Evolutionary conservation across 53 echinoderm and acorn worm species (phyloP), one percentile per base, ranked within the genome.

Genomic region (Zoroaster sp.): DNA sequence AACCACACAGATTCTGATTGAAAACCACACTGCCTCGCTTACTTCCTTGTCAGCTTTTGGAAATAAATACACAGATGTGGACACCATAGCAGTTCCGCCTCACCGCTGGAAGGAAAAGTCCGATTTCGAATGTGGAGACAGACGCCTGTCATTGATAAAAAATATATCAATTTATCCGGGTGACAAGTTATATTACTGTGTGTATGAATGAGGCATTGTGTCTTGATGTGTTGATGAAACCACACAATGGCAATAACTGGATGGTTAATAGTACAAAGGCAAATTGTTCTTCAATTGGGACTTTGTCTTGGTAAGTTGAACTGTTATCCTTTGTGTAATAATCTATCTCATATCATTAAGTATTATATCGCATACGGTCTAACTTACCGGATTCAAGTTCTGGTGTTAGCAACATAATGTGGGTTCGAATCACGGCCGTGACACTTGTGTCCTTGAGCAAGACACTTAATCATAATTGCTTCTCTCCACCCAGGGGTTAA

Each of bases 251-350:
- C 77, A 31, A 77, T 33, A 5, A 33, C 33, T 52, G 31, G 4
- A 6, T 34, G 49, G 77, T n/a, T n/a, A n/a, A 53, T 4, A 51
- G 25, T 51, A 77, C 46, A 47, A 34, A 23, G 51, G 44, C 9
- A 51, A 17, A 25, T 77, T 6, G 46, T 77, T 34, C 51, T 77
- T n/a, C 5, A 33, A 1, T 77, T 25, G 11, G 77, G 77, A 34
- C 15, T 53, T 51, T 77, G 77, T 47, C 77, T 77, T 4, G 77
- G 77, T 77, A 33, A 77, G 77, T 77, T 46, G 4, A 44, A 59
- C 0, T 14, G 21, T 25, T 10, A 55, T 21, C 21, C 21, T 0
- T 5, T 13, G 23, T 59, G n/a, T n/a, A n/a, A n/a, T n/a, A n/a
- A n/a, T n/a, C n/a, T n/a, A n/a, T n/a, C n/a, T n/a, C n/a, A n/a